These are phyloP conservation scores for Drosophila putrida DNA, from an alignment of 2,888 invertebrate genomes.

Conservation along the genomic window DNA sequence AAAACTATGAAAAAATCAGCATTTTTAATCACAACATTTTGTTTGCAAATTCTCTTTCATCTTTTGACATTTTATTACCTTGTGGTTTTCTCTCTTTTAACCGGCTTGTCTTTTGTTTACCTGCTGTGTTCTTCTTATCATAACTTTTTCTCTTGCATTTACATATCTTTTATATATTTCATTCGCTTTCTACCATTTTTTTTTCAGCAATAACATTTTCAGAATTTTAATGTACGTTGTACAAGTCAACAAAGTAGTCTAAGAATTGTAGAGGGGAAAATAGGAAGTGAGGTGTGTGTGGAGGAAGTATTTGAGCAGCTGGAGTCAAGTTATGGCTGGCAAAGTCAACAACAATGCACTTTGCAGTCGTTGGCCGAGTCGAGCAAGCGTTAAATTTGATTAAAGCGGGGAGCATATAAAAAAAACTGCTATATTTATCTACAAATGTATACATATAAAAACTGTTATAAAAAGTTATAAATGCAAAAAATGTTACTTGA, in stretches of 20 bases:
- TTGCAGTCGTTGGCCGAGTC: conserved; percentile 32
- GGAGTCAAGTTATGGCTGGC: conserved; percentile 16
- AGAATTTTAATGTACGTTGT: background rate
- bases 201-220: background rate
- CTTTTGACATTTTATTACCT: background rate
- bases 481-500: background rate
- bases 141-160: conserved; percentile 5
- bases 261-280: background rate
- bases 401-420: background rate
- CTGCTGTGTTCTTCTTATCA: background rate
- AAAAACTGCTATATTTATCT: background rate
- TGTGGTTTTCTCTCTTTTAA: background rate
- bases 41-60: background rate
- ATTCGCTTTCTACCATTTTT: background rate
- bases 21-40: background rate
- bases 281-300: too few relatives aligned
- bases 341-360: conserved; percentile 57
- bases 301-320: conserved; percentile 6
- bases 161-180: background rate
- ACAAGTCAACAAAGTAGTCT: background rate
- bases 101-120: background rate
- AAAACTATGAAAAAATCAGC: conserved; percentile 10
- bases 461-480: background rate
- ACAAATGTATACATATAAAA: background rate
- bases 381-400: conserved; percentile 34